phyloP scores from a whole-genome alignment of 2,113 vertebrate genomes.

The Chrysochloris asiatica region DNA sequence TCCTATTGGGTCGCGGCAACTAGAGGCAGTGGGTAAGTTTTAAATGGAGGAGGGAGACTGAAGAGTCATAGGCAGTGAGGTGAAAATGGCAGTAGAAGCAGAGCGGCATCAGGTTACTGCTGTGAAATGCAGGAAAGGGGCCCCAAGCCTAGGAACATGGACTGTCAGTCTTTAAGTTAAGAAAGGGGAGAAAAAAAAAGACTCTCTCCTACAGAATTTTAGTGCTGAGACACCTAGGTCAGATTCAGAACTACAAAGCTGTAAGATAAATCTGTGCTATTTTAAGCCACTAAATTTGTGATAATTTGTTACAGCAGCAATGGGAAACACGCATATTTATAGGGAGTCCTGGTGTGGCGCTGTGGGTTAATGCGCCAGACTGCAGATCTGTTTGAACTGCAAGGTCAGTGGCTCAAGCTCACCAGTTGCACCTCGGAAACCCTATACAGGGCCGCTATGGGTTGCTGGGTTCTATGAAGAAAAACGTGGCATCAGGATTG shows the following conservation, averaged over 20 bases:
- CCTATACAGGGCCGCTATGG: no score
- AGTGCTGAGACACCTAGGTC: not conserved
- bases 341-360: no score
- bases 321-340: not conserved
- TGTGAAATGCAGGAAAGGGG: not conserved
- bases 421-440: no score
- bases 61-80: not conserved
- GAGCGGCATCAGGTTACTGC: not conserved
- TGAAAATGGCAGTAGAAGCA: not conserved
- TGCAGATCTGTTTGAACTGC: no score
- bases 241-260: not conserved
- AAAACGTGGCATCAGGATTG: no score
- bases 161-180: not conserved
- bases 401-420: no score
- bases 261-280: not conserved
- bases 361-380: no score
- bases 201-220: not conserved
- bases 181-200: not conserved
- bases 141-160: not conserved
- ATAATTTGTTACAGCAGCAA: not conserved
- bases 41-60: not conserved
- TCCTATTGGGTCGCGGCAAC: not conserved
- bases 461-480: no score
- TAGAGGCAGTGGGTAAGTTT: not conserved
- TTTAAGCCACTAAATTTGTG: not conserved